Conservation (phyloP, 2,113 vertebrate species). For the Paradoxurus hermaphroditus region DNA sequence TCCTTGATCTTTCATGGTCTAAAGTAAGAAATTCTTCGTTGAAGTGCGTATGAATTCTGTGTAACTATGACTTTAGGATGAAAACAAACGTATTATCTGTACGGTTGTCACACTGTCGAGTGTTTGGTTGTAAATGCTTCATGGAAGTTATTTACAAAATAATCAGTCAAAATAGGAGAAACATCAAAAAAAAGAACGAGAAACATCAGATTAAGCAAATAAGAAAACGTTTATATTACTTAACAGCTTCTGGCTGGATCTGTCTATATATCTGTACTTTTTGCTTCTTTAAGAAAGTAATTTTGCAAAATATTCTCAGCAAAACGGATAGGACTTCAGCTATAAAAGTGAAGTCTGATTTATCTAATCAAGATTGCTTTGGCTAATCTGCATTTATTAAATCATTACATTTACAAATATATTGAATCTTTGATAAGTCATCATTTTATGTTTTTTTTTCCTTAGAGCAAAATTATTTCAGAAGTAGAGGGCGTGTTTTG, state of each 20-base stretch:
- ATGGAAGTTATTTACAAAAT: slow-evolving; percentile 20
- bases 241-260: not conserved
- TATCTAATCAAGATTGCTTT: slow-evolving; percentile 1
- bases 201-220: not conserved
- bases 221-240: slow-evolving; percentile 36
- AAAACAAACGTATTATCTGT: not conserved
- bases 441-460: slow-evolving; percentile 21
- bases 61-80: not conserved
- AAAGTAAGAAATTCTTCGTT: slow-evolving; percentile 87
- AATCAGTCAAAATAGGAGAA: not conserved
- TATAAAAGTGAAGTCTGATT: not conserved
- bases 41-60: not conserved
- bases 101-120: not conserved
- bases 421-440: not conserved
- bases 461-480: not conserved
- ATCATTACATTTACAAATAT: not conserved
- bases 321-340: slow-evolving; percentile 19
- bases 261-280: not conserved
- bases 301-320: slow-evolving; percentile 4
- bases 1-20: slow-evolving; percentile 99
- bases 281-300: slow-evolving; percentile 23
- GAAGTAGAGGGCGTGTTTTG: slow-evolving; percentile 12
- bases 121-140: not conserved
- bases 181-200: not conserved
- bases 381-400: not conserved